A percentile compares a stretch with the other conserved stretches of the same genome.
Conservation (phyloP, 2,113 vertebrate genomes). For the Lycaon pictus region DNA sequence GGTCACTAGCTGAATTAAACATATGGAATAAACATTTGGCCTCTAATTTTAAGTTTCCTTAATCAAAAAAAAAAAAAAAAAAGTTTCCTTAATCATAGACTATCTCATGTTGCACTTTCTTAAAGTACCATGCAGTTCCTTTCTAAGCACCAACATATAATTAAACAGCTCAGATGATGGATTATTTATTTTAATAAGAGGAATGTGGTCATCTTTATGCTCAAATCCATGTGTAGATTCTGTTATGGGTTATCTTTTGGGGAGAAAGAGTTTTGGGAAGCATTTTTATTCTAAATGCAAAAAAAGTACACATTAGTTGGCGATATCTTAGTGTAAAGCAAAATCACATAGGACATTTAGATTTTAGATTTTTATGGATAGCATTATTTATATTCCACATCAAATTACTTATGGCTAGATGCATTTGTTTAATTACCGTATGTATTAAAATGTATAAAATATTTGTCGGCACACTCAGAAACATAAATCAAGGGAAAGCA, state of each 20-base stretch:
- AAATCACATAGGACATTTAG: neutral
- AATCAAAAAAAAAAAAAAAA: too few species aligned
- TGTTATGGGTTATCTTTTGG: neutral
- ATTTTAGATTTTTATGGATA: neutral
- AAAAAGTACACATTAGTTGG: neutral
- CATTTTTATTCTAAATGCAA: constrained; percentile 30
- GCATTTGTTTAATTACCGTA: constrained; percentile 24
- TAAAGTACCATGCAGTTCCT: neutral
- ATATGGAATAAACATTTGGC: neutral
- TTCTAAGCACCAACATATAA: neutral
- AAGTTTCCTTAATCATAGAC: constrained; percentile 28
- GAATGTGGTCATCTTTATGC: neutral
- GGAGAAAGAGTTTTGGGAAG: neutral
- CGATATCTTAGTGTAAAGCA: neutral
- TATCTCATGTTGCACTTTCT: neutral
- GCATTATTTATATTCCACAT: constrained; percentile 7
- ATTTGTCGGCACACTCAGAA: constrained; percentile 5
- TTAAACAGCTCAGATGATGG: neutral
- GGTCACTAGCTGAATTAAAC: neutral
- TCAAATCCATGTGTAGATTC: neutral
- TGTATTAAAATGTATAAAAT: constrained; percentile 58
- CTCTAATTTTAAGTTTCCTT: constrained; percentile 31
- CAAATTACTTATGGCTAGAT: constrained; percentile 15
- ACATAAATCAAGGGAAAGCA: constrained; percentile 61
- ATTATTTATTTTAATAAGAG: constrained; percentile 25